Base-by-base conservation (phyloP, 2,113 vertebrate genomes). In the Glaucomys volans region DNA sequence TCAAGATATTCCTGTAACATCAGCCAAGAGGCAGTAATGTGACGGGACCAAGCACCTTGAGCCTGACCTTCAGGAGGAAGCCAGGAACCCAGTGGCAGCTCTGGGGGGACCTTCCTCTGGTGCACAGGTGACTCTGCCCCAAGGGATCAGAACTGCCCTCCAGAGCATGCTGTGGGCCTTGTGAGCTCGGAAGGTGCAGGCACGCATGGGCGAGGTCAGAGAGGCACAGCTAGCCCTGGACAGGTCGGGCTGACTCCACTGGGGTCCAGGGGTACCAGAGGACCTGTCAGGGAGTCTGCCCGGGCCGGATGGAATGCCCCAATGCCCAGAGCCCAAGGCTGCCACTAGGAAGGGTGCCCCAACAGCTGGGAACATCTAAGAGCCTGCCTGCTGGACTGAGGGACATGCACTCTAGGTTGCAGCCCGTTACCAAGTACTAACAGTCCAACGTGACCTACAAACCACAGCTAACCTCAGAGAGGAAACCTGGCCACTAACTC, bases 321-420 rank as follows among this genome's bases (percentile, higher is more conserved):
- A 8, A 24, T 8, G 62, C 47, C 37, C 18, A 69, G 8, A 12
- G 11, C 42, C 32, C 37, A 22, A 26, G 28, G 16, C 5, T 14
- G 4, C 26, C 18, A n/a, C 59, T 30, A 13, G 2, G 17, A 20
- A 10, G 59, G 17, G 5, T 54, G n/a, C 35, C 13, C 59, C 83
- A 57, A 7, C 69, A 26, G 75, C 47, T 67, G 52, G 40, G 16
- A 66, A 32, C 52, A 40, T 28, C n/a, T 8, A 17, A 47, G 47
- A 4, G 52, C 17, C 37, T 47, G 37, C 62, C 11, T 18, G 30
- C 28, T 2, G 35, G 71, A n/a, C 59, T 5, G 2, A 2, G 20
- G 47, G 44, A 37, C 0, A 4, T 1, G 16, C 24, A 24, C 0
- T 0, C 17, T 1, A 57, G 59, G n/a, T 71, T 30, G 4, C n/a